Evolutionary conservation across 2,888 invertebrate genomes (phyloP).

Genomic region (Agrotis clavis): DNA sequence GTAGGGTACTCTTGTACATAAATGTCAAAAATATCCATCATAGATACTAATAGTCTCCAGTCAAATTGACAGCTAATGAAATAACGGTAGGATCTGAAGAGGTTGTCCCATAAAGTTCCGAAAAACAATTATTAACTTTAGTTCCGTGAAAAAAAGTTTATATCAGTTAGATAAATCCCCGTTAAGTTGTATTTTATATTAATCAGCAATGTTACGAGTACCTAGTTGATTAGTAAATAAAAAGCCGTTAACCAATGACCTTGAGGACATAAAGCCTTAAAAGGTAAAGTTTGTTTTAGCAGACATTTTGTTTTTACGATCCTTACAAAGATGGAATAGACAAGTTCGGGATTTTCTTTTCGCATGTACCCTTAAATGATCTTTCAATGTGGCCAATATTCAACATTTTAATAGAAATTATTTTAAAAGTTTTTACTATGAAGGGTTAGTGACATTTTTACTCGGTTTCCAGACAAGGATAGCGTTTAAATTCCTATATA

Average conservation of each 20-base stretch:
- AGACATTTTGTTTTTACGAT: constrained; percentile 4
- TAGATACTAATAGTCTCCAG: neutral
- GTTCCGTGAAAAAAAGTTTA: neutral
- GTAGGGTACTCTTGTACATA: too few species aligned
- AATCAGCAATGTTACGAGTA: neutral
- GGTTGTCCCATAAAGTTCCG: neutral
- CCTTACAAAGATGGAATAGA: neutral
- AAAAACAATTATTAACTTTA: neutral
- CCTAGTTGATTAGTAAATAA: neutral
- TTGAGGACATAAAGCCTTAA: neutral
- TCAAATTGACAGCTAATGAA: neutral
- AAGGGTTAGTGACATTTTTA: too few species aligned
- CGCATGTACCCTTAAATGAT: neutral
- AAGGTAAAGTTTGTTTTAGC: neutral
- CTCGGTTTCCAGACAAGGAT: neutral
- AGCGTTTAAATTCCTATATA: too few species aligned
- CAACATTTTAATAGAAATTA: neutral
- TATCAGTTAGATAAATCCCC: neutral
- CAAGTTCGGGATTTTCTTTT: neutral
- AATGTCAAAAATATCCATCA: neutral
- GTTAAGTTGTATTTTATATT: neutral
- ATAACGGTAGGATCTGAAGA: neutral
- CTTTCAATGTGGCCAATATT: neutral
- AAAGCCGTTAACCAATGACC: neutral
- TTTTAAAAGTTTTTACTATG: neutral